These are phyloP conservation scores for Epizoanthus scotinus DNA, from an alignment of 92 coral and sea anemone species.

Conservation along the genomic window DNA sequence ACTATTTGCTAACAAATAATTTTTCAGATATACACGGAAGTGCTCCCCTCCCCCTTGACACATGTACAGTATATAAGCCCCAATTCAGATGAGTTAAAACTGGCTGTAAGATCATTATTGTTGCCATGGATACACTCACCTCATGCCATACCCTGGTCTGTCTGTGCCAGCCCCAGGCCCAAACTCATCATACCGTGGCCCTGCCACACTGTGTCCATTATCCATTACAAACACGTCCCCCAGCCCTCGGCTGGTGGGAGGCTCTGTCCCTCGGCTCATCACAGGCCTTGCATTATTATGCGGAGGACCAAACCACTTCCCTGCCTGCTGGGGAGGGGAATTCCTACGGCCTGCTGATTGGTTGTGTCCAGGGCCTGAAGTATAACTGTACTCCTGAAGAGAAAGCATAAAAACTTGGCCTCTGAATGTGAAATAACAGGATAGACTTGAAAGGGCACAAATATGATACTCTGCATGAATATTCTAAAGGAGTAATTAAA, in stretches of 20 bases:
- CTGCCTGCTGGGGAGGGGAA: conserved; percentile 70
- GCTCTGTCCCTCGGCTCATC: conserved; percentile 50
- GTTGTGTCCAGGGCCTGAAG: conserved; percentile 42
- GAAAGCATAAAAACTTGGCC: background rate
- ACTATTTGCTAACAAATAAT: background rate
- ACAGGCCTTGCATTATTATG: conserved; percentile 42
- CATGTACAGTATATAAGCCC: no score
- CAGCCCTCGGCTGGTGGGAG: conserved; percentile 71
- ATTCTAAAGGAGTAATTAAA: no score
- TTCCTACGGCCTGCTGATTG: conserved; percentile 64
- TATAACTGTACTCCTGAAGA: conserved; percentile 52
- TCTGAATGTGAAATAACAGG: no score
- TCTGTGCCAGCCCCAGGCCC: conserved; percentile 55
- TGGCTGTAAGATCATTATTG: no score
- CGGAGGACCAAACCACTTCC: conserved; percentile 66
- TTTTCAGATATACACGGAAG: no score
- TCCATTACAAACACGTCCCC: conserved; percentile 87
- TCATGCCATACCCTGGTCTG: conserved; percentile 61
- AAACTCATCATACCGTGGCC: conserved; percentile 76
- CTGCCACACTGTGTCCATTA: conserved; percentile 59
- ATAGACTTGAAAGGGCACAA: no score
- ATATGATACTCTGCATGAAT: no score
- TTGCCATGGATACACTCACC: conserved; percentile 44
- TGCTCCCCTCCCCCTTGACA: no score
- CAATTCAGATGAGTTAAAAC: no score